Percentiles rank a stretch among this genome's conserved stretches.
These are phyloP conservation scores for Taphrorychus bicolor DNA, from an alignment of 2,888 invertebrate species.

Conservation along the genomic window DNA sequence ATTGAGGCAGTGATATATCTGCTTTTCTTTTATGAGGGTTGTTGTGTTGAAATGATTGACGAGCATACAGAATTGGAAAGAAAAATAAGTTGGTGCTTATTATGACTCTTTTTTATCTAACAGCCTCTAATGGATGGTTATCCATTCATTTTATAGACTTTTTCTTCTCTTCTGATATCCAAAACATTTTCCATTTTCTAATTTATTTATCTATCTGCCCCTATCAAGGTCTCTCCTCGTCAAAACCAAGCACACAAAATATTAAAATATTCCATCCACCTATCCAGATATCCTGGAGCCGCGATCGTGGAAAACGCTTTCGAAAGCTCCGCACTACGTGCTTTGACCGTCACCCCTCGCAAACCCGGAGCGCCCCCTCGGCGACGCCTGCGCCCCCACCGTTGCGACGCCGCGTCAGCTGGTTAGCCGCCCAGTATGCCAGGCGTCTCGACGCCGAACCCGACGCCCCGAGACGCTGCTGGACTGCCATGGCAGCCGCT, in stretches of 20 bases:
- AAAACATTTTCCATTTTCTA: no score
- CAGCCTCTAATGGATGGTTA: no score
- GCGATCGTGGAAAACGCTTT: neutral
- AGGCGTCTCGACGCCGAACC: constrained; percentile 27
- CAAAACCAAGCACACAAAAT: neutral
- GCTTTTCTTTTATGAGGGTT: neutral
- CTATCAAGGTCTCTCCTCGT: neutral
- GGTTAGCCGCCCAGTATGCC: constrained; percentile 30
- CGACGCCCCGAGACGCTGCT: constrained; percentile 31
- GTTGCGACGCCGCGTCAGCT: constrained; percentile 37
- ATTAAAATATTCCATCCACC: no score
- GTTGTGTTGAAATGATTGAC: neutral
- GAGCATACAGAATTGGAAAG: neutral
- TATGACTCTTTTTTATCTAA: no score
- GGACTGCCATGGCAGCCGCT: constrained; percentile 36
- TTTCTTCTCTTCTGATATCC: no score
- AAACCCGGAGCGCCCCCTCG: constrained; percentile 14
- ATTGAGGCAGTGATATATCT: no score
- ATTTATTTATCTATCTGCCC: neutral
- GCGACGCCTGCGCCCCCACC: constrained; percentile 14
- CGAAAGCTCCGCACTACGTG: neutral
- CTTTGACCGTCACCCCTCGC: neutral
- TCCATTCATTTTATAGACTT: no score
- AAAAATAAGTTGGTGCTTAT: no score
- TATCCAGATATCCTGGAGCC: neutral